phyloP scores from a whole-genome alignment of 92 coral and sea anemone genomes.

The Parazoanthus darwini region DNA sequence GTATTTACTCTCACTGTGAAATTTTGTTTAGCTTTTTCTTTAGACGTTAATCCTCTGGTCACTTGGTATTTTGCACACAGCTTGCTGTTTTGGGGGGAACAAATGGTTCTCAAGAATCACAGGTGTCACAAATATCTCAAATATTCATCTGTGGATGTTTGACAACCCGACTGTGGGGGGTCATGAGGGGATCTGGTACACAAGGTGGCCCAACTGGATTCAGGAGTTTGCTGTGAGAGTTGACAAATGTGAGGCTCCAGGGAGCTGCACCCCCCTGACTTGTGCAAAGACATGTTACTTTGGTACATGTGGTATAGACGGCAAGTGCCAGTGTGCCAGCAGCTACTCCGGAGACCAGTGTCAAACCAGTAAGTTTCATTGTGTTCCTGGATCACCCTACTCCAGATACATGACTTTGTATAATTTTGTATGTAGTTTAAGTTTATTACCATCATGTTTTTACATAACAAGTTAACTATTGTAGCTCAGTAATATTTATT shows the following conservation, averaged over 20 bases:
- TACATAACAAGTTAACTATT: too few relatives aligned
- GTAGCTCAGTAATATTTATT: too few relatives aligned
- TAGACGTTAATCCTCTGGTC: not conserved
- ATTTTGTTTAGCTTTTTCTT: not conserved
- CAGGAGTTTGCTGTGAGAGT: constrained; percentile 88
- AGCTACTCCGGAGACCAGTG: constrained; percentile 91
- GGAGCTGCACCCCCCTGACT: constrained; percentile 50
- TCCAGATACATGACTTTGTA: too few relatives aligned
- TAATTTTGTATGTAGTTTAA: too few relatives aligned
- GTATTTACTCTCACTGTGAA: too few relatives aligned
- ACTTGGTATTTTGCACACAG: constrained; percentile 27
- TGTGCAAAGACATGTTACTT: constrained; percentile 85
- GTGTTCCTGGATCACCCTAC: too few relatives aligned
- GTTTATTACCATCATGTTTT: too few relatives aligned
- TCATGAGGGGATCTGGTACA: constrained; percentile 84
- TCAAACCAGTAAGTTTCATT: constrained; percentile 69
- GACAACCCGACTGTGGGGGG: constrained; percentile 78
- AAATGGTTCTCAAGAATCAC: constrained; percentile 57
- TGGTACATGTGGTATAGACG: constrained; percentile 92
- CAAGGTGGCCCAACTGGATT: constrained; percentile 91
- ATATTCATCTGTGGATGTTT: constrained; percentile 94
- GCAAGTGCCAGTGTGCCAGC: constrained; percentile 85
- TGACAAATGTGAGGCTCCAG: constrained; percentile 54
- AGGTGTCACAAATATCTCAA: constrained; percentile 71
- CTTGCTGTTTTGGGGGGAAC: constrained; percentile 85